Evolutionary conservation across 2,113 vertebrate species (phyloP).

Genomic region (Orientallactaga bullata): DNA sequence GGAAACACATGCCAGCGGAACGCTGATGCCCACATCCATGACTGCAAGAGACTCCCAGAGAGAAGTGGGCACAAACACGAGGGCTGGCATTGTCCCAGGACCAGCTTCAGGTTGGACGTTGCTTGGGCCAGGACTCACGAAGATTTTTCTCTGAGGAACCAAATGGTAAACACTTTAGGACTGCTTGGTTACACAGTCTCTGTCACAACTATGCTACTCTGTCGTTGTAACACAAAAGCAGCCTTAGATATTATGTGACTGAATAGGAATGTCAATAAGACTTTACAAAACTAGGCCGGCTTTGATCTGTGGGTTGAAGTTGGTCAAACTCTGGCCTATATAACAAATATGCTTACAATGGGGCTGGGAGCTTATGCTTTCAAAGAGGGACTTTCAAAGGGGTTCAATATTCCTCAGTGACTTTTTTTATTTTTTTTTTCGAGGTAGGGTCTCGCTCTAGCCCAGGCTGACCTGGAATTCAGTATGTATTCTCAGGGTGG

Average conservation of each 20-base stretch:
- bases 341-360: too few relatives aligned
- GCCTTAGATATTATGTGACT: neutral
- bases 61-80: neutral
- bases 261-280: neutral
- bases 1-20: neutral
- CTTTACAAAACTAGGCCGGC: neutral
- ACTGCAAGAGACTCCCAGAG: accelerated
- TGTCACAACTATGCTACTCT: neutral
- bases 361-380: too few relatives aligned
- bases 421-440: too few relatives aligned
- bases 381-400: too few relatives aligned
- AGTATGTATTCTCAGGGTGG: too few relatives aligned
- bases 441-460: too few relatives aligned
- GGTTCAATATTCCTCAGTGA: neutral
- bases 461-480: too few relatives aligned
- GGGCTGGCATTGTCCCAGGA: neutral
- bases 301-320: neutral
- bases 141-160: neutral
- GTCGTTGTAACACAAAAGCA: neutral
- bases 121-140: neutral
- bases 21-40: accelerated
- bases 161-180: neutral
- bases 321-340: accelerated
- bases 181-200: neutral
- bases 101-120: neutral